These are phyloP conservation scores for Pholis gunnellus DNA, from an alignment of 2,113 vertebrate species.

Conservation along the genomic window DNA sequence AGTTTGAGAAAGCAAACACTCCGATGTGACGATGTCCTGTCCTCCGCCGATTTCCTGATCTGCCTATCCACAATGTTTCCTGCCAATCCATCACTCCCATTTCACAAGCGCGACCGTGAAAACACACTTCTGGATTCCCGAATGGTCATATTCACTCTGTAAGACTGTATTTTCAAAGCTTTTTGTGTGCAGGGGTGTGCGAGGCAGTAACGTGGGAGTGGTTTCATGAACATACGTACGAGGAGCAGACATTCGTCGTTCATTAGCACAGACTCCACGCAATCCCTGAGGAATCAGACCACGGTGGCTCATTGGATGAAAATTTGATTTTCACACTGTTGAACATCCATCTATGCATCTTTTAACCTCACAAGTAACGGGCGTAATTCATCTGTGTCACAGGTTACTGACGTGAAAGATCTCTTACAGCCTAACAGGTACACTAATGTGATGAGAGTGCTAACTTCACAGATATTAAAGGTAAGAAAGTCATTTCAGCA, in stretches of 20 bases:
- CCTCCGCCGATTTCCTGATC: constrained; percentile 5
- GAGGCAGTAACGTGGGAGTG: neutral
- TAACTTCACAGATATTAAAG: neutral
- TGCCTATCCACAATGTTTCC: constrained; percentile 18
- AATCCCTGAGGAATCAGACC: constrained; percentile 39
- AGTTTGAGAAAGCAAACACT: constrained; percentile 46
- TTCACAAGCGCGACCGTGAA: constrained; percentile 4
- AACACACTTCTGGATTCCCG: constrained; percentile 18
- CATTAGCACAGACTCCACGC: constrained; percentile 40
- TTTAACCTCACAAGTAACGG: constrained; percentile 22
- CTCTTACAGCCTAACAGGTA: neutral
- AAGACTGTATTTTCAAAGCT: constrained; percentile 2
- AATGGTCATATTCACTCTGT: constrained; percentile 1
- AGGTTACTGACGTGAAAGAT: neutral
- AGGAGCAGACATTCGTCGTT: constrained; percentile 48
- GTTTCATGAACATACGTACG: constrained; percentile 45
- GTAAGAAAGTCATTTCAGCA: neutral
- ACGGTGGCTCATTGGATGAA: constrained; percentile 19
- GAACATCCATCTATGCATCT: constrained; percentile 42
- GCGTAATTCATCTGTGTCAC: neutral
- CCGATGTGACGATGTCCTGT: constrained; percentile 1
- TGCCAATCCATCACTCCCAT: constrained; percentile 15
- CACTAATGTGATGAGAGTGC: neutral
- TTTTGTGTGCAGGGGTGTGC: neutral
- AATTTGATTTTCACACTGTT: constrained; percentile 41